phyloP scores from a whole-genome alignment of 2,113 vertebrate species.

The Pteruthius melanotis region DNA sequence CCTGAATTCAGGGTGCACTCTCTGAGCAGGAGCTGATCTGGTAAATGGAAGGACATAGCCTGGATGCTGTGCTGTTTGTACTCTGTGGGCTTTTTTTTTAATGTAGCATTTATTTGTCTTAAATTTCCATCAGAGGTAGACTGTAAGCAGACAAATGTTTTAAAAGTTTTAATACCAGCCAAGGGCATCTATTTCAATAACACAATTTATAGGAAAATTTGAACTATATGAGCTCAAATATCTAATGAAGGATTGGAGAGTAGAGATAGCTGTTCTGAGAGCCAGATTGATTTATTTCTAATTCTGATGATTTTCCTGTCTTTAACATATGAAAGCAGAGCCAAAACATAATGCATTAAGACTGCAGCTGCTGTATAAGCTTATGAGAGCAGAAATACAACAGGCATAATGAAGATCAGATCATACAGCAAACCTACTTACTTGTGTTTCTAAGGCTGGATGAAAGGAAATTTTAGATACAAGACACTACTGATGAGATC shows the following conservation, averaged over 20 bases:
- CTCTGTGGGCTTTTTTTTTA: neutral
- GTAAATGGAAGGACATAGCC: neutral
- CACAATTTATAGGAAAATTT: neutral
- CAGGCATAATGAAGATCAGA: constrained; percentile 5
- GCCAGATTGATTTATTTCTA: constrained; percentile 42
- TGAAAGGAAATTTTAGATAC: neutral
- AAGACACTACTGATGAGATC: neutral
- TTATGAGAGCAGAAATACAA: constrained; percentile 12
- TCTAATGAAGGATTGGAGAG: neutral
- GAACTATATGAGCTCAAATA: constrained; percentile 1
- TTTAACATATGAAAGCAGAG: constrained; percentile 44
- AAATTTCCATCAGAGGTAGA: neutral
- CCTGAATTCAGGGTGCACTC: neutral
- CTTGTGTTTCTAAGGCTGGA: neutral
- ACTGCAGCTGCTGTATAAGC: constrained; percentile 32
- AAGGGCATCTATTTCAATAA: constrained; percentile 29
- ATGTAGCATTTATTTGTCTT: neutral
- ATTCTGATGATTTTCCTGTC: constrained; percentile 18
- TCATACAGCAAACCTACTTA: neutral
- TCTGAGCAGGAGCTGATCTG: neutral
- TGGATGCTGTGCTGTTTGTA: neutral
- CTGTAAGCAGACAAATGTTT: neutral
- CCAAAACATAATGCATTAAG: constrained; percentile 24
- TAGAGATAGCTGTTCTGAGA: neutral
- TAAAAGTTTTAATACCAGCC: constrained; percentile 5